Conservation (phyloP, 2,797 vertebrate species). For the Scarus forsteni region DNA sequence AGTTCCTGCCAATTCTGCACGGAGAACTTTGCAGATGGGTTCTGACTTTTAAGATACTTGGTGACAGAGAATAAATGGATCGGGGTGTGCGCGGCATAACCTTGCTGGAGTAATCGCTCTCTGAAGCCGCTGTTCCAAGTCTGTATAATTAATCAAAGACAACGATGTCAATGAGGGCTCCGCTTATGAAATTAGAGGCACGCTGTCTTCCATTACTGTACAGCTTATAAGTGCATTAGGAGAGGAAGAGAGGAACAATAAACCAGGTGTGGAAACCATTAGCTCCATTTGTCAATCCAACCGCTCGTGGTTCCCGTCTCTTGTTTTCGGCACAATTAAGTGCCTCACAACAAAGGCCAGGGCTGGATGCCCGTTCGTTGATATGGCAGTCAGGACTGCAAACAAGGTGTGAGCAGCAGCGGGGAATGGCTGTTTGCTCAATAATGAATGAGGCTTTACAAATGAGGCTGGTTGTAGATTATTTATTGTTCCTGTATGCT, state of each 20-base stretch:
- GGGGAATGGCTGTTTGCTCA: constrained; percentile 18
- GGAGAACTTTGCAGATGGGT: constrained; percentile 71
- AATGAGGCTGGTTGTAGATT: constrained; percentile 43
- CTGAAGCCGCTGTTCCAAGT: constrained; percentile 60
- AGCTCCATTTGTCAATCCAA: constrained; percentile 54
- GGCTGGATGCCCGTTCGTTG: constrained; percentile 34
- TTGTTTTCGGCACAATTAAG: constrained; percentile 59
- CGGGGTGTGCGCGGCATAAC: constrained; percentile 65
- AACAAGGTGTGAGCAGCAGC: constrained; percentile 49
- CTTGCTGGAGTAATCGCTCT: constrained; percentile 68
- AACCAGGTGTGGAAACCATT: constrained; percentile 66
- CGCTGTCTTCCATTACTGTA: constrained; percentile 66
- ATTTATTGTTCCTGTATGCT: constrained; percentile 11
- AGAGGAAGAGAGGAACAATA: constrained; percentile 53
- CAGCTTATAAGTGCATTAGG: constrained; percentile 64
- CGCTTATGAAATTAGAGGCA: constrained; percentile 81
- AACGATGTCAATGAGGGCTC: constrained; percentile 80
- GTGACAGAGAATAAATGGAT: constrained; percentile 74
- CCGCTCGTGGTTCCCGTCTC: constrained; percentile 30
- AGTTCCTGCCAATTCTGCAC: constrained; percentile 72
- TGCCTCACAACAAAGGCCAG: constrained; percentile 44
- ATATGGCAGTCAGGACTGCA: constrained; percentile 35
- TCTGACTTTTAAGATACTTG: constrained; percentile 78
- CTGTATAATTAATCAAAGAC: constrained; percentile 82
- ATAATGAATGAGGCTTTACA: constrained; percentile 57